Base-by-base conservation (phyloP, 2,113 vertebrate genomes). In the Salvator merianae region DNA sequence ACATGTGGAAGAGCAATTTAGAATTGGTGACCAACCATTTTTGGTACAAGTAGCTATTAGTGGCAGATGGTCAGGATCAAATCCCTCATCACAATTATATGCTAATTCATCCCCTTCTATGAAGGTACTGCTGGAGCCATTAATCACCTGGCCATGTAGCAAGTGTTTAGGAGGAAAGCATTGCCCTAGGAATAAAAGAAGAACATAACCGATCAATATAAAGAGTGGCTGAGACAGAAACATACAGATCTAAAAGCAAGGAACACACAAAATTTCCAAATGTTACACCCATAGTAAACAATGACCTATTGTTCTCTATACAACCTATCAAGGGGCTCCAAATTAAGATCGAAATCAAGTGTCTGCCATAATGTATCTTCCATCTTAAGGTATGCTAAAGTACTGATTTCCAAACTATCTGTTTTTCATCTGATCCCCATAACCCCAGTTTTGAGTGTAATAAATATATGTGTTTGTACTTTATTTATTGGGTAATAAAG, bases 31-130 rank as follows among this genome's bases (percentile, higher is more conserved):
- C 83, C 83, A 84, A 22, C 55, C 65, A 32, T 59, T 78, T 62
- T 70, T 70, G 40, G 75, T 84, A 18, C 83, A 84, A 3, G 20
- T 77, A 28, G 82, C 34, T 70, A 1, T 77, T 40, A 50, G 16
- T n/a, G n/a, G n/a, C 43, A 55, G 34, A 55, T 78, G 3, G 40
- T 84, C 47, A 62, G 83, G 28, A 55, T 62, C 20, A 62, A 70
- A 84, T 8, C 83, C 74, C 36, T 24, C 36, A 70, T 84, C 83
- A 43, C 83, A 84, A 70, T 40, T 5, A 68, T 70, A 84, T 38
- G 34, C 55, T 24, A 84, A 70, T 2, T 26, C 10, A 7, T 84
- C 83, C 38, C 75, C 83, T 1, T 84, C 83, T 59, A 84, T 84
- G 75, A 70, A 84, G 30, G 0, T 32, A 18, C 43, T 38, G 34